Percentiles rank a stretch among this genome's conserved stretches.
phyloP scores from a whole-genome alignment of 2,888 invertebrate genomes.

The Ceraclea dissimilis region DNA sequence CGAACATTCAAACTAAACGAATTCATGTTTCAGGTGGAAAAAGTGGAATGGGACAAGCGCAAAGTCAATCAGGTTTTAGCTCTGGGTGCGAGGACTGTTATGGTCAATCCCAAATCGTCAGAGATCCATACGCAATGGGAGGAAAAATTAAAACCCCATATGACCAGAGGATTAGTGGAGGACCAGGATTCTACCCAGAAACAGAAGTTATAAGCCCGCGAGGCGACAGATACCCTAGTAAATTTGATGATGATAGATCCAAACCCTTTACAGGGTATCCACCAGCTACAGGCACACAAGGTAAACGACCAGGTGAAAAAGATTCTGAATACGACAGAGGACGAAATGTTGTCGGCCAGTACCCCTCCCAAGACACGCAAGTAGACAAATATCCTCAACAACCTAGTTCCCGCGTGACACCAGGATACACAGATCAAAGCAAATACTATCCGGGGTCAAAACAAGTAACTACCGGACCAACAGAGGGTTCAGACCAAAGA shows the following conservation, averaged over 20 bases:
- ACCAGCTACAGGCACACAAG: neutral
- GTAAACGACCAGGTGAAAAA: no score
- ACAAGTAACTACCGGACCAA: no score
- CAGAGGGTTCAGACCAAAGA: no score
- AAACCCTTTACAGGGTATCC: neutral
- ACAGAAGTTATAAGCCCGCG: neutral
- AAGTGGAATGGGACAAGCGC: slow-evolving; percentile 83
- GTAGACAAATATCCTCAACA: neutral
- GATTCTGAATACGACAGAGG: no score
- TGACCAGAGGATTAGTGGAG: neutral
- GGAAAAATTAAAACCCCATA: neutral
- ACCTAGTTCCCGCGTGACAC: neutral
- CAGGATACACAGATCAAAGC: no score
- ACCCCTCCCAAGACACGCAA: neutral
- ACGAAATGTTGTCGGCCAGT: no score
- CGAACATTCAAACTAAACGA: no score
- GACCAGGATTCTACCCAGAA: neutral
- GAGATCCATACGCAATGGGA: neutral
- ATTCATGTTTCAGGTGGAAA: slow-evolving; percentile 55
- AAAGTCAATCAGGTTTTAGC: slow-evolving; percentile 70
- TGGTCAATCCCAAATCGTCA: slow-evolving; percentile 14
- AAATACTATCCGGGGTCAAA: no score
- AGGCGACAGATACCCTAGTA: neutral
- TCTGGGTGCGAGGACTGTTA: slow-evolving; percentile 61
- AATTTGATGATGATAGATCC: neutral